phyloP scores from a whole-genome alignment of 2,888 invertebrate species.

The Thalpophila matura region DNA sequence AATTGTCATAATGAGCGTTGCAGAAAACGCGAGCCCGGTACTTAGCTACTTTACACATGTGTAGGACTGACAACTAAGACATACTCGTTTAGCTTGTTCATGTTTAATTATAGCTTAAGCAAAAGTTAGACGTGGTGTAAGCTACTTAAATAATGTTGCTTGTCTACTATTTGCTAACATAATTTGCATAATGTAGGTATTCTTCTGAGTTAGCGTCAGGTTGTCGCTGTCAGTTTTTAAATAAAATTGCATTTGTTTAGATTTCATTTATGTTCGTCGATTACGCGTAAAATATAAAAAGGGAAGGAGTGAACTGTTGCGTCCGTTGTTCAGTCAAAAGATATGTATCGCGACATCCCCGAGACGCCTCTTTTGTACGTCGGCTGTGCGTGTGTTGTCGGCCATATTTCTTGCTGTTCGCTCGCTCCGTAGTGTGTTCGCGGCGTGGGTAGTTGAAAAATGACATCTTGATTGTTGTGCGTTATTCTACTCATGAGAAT shows the following conservation, averaged over 20 bases:
- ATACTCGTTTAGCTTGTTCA: conserved; percentile 57
- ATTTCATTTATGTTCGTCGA: conserved; percentile 70
- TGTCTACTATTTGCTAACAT: conserved; percentile 36
- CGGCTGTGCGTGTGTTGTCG: conserved; percentile 85
- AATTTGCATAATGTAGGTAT: conserved; percentile 50
- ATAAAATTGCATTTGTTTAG: conserved; percentile 67
- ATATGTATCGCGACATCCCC: conserved; percentile 86
- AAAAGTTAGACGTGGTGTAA: conserved; percentile 24
- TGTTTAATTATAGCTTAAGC: conserved; percentile 41
- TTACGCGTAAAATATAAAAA: conserved; percentile 79
- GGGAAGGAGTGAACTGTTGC: conserved; percentile 78
- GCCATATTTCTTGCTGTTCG: conserved; percentile 87
- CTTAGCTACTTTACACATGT: conserved; percentile 76
- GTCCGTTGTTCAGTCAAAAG: conserved; percentile 82
- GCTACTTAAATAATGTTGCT: conserved; percentile 28
- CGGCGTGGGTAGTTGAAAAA: conserved; percentile 91
- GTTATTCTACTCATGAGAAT: conserved; percentile 90
- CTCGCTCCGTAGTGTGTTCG: conserved; percentile 75
- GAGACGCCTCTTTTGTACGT: conserved; percentile 85
- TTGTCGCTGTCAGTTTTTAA: conserved; percentile 63
- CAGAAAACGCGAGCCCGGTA: conserved; percentile 72
- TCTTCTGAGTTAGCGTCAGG: conserved; percentile 49
- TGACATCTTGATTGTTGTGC: conserved; percentile 91
- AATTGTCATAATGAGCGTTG: conserved; percentile 84
- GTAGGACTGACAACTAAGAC: conserved; percentile 58